phyloP scores from a whole-genome alignment of 37 sponge, comb jelly and placozoan genomes.

The Halisarca cf. caerulea region DNA sequence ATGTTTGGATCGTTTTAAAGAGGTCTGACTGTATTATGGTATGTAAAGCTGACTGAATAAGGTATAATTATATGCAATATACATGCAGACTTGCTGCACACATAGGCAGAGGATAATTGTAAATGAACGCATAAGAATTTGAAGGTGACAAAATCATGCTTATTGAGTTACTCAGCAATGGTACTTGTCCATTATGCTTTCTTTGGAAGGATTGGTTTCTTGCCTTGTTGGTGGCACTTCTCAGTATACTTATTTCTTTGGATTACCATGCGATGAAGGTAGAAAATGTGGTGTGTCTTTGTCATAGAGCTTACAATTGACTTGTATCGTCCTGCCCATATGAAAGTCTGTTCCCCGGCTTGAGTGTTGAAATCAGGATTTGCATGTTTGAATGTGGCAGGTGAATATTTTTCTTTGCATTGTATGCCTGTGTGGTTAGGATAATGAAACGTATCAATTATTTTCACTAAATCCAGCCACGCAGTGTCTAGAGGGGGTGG shows the following conservation, averaged over 20 bases:
- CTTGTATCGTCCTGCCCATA: not conserved
- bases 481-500: not conserved
- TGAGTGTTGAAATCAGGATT: constrained; percentile 46
- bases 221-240: constrained; percentile 47
- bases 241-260: constrained; percentile 38
- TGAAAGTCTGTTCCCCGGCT: constrained; percentile 56
- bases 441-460: not conserved
- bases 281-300: constrained; percentile 54
- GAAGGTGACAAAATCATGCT: too few species aligned
- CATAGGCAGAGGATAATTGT: too few species aligned
- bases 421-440: not conserved
- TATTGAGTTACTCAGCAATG: too few species aligned
- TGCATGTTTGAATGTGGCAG: not conserved
- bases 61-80: too few species aligned
- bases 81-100: too few species aligned
- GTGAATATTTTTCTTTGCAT: not conserved
- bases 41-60: too few species aligned
- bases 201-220: constrained; percentile 55
- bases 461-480: not conserved
- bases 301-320: constrained; percentile 54
- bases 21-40: too few species aligned
- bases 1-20: too few species aligned
- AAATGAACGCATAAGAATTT: too few species aligned
- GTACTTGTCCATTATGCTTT: not conserved
- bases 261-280: constrained; percentile 48